Base-by-base conservation (phyloP, 92 coral and sea anemone species). In the Palythoa heliodiscus region DNA sequence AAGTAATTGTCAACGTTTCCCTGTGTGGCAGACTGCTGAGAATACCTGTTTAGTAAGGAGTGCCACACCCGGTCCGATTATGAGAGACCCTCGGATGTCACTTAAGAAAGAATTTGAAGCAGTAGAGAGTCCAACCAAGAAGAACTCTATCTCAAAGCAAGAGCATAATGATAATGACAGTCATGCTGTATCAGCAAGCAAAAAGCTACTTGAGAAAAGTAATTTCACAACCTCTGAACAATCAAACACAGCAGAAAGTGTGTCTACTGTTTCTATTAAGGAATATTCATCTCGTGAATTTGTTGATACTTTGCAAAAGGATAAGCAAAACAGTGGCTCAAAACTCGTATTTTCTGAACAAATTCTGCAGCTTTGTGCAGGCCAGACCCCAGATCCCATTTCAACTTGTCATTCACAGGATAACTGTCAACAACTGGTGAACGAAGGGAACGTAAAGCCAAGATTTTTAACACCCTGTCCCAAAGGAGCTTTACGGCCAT, bases 61-160 rank as follows among this genome's bases (percentile, higher is more conserved):
- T 23, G 13, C 69, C 10, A 53, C 76, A 17, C 84, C 82, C 53
- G 43, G 67, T 40, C 55, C 85, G 3, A 74, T 68, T 70, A 12
- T 87, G 38, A 60, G 73, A 75, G 74, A 74, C 17, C 40, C 92
- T 11, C 40, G 90, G 53, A 86, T 92, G 64, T 89, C 95, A 24
- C 88, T 93, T 48, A 73, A 64, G 8, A 88, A 71, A 61, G 88
- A 83, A 71, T 93, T 92, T 61, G 95, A 92, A 19, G 87, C 91
- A 3, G 84, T 79, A 22, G 50, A 86, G 7, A 64, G 91, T 17
- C 86, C 81, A 16, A 52, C 52, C 5, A 53, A 47, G 37, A 75
- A 52, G 53, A 3, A n/a, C 7, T 13, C 58, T 0, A 43, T 35
- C n/a, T 35, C 16, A 3, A 39, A 70, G 17, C 19, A 29, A 38